Conservation (phyloP, 2,797 vertebrate genomes). For the Channa striata region DNA sequence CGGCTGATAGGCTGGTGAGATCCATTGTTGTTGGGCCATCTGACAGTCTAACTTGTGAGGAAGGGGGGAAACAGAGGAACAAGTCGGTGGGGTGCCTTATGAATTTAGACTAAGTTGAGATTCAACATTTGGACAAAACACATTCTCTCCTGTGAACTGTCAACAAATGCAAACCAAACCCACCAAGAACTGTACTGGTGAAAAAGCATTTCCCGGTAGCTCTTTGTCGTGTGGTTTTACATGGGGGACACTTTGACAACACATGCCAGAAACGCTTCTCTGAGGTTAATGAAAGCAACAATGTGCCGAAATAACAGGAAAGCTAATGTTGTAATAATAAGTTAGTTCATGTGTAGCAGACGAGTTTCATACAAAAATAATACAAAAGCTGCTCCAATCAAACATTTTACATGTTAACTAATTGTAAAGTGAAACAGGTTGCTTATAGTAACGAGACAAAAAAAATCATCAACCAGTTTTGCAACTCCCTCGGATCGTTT, state of each 20-base stretch:
- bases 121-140: constrained; percentile 74
- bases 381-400: constrained; percentile 14
- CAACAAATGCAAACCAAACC: constrained; percentile 74
- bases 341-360: constrained; percentile 13
- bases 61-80: constrained; percentile 71
- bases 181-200: constrained; percentile 52
- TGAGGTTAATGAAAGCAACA: constrained; percentile 57
- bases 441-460: neutral
- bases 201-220: constrained; percentile 46
- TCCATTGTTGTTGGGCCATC: constrained; percentile 82
- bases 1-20: constrained; percentile 74
- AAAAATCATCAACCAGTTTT: too few relatives aligned
- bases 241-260: constrained; percentile 51
- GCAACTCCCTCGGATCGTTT: too few relatives aligned
- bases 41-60: constrained; percentile 78
- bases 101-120: constrained; percentile 85
- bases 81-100: constrained; percentile 80
- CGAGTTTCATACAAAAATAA: neutral
- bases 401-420: too few relatives aligned
- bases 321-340: constrained; percentile 1
- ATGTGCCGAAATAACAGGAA: constrained; percentile 28
- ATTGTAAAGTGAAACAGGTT: neutral
- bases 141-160: constrained; percentile 74
- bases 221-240: constrained; percentile 61
- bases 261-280: constrained; percentile 35